Evolutionary conservation across 1,140 invertebrate species (phyloP), one percentile per base, ranked within the genome.

Genomic region (Laupala kohalensis): DNA sequence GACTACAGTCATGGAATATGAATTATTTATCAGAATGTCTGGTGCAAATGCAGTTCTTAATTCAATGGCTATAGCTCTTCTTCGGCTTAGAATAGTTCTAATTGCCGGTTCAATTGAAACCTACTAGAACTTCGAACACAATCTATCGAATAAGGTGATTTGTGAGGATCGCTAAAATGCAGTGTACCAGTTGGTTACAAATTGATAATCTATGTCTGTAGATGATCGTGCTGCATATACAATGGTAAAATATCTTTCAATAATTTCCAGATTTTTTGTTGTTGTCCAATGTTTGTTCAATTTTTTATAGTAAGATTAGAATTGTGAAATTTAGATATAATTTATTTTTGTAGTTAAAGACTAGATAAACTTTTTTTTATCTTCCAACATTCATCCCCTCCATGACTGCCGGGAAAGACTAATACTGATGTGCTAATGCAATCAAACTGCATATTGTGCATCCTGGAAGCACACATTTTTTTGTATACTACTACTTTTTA

Each of bases 1-100:
- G 81, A 26, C 75, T 80, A 25, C 76, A 81, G 64, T 86, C 88
- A 1, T 89, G 85, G 84, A 74, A 79, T 1, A 78, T 77, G 23
- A 88, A 87, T 79, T 92, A 95, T 80, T 80, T 84, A 73, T 90
- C 86, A 85, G 92, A 94, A 81, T 95, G 92, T 78, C 25, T n/a
- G 77, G 80, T 66, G 87, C 85, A 25, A 82, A 88, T 37, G 80
- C 83, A 30, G 79, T 90, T 70, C 86, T 89, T 79, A 80, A 84
- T 53, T 85, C 86, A 66, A 84, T 93, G 67, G 92, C 92, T 9
- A 89, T 93, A 74, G 90, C 87, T 28, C 90, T 93, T 80, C 83
- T 93, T 67, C 89, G 88, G 71, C 77, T 92, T 37, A 86, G 89
- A 81, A 84, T 87, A 64, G 79, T 89, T 24, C 76, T 90, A 25